Base-by-base conservation (phyloP, 2,797 vertebrate genomes). In the Heterohyrax brucei region DNA sequence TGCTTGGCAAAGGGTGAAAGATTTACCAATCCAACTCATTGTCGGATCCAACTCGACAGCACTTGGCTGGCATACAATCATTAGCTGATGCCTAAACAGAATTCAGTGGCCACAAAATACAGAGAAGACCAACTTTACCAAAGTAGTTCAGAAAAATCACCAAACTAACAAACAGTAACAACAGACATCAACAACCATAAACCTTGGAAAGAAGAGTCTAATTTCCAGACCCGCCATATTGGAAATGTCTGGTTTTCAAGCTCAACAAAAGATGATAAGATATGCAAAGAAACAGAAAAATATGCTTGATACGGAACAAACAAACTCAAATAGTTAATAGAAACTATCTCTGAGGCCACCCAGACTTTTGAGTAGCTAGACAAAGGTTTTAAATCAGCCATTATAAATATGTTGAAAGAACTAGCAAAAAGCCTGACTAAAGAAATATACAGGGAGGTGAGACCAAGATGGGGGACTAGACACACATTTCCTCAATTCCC, bases 211-310 rank as follows among this genome's bases (percentile, higher is more conserved):
- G 12, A 16, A 56, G 53, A 56, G 53, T 53, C 53, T 56, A 16
- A 56, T 56, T 56, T 56, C 53, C 18, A 56, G 53, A 56, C 13
- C 18, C 84, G 13, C 24, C 26, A 50, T 18, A 62, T 68, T 59
- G 39, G 62, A 89, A 85, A 89, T 64, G 6, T 56, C 10, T 16
- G 18, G 12, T 56, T 56, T 56, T 56, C 53, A 56, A 53, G 8
- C 8, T 81, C 62, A 90, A 70, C 61, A 90, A 93, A 81, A 93
- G 24, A 56, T 13, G 77, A 1, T 21, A 93, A 77, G n/a, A 90
- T 53, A 86, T 33, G 46, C 12, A 62, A 77, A 76, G 21, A 77
- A 93, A 56, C 0, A 44, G 3, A 10, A 93, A 24, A 75, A 48
- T 76, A 59, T 68, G 48, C 30, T 24, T 30, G 48, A 85, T 62